phyloP scores from a whole-genome alignment of 2,888 invertebrate genomes.

The Brachypterus glaber region DNA sequence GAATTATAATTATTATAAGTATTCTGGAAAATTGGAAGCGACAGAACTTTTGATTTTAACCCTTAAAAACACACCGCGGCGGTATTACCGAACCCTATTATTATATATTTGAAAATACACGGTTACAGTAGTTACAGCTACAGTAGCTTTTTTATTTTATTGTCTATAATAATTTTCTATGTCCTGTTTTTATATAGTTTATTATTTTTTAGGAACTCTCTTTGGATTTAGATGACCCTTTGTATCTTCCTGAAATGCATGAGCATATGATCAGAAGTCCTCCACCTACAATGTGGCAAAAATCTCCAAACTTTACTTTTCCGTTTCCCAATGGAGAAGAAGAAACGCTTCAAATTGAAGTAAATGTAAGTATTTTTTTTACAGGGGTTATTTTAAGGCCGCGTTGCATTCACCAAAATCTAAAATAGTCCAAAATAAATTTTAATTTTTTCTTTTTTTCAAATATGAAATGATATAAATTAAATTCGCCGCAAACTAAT shows the following conservation, averaged over 20 bases:
- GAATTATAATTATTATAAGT: too few relatives aligned
- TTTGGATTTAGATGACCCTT: slow-evolving; percentile 55
- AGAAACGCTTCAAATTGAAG: slow-evolving; percentile 38
- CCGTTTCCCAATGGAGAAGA: slow-evolving; percentile 46
- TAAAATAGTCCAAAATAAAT: background rate
- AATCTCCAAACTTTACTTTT: slow-evolving; percentile 48
- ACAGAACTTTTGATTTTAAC: too few relatives aligned
- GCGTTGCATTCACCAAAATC: too few relatives aligned
- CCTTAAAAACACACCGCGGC: too few relatives aligned
- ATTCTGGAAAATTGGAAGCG: too few relatives aligned
- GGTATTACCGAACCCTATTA: too few relatives aligned
- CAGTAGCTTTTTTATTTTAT: too few relatives aligned
- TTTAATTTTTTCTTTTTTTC: background rate
- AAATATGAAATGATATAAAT: too few relatives aligned
- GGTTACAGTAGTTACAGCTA: too few relatives aligned
- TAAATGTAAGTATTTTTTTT: slow-evolving; percentile 29
- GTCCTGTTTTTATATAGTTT: too few relatives aligned
- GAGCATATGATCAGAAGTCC: slow-evolving; percentile 76
- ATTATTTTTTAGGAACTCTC: slow-evolving; percentile 40
- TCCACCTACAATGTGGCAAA: slow-evolving; percentile 69
- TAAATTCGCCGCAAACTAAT: too few relatives aligned
- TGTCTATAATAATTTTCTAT: too few relatives aligned
- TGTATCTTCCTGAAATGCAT: slow-evolving; percentile 68
- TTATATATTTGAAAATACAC: slow-evolving; percentile 3
- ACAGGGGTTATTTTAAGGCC: background rate